phyloP scores from a whole-genome alignment of 2,888 invertebrate species.

The Coelinius sp. region DNA sequence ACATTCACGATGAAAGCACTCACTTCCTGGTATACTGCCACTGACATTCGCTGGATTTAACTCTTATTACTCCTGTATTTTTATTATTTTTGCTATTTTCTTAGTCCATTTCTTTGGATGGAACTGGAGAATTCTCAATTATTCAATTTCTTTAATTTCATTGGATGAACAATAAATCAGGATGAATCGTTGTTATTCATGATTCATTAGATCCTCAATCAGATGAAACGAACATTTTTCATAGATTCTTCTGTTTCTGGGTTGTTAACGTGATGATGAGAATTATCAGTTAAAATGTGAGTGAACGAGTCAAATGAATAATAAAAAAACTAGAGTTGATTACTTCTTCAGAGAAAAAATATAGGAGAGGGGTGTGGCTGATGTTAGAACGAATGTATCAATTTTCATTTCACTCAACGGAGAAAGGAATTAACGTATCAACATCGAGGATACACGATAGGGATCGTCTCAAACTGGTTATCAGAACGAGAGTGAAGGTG shows the following conservation, averaged over 20 bases:
- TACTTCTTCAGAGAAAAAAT: neutral
- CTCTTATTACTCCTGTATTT: neutral
- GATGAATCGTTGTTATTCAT: no score
- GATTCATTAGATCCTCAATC: no score
- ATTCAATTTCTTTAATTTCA: no score
- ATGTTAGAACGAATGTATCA: neutral
- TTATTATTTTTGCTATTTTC: neutral
- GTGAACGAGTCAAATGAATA: no score
- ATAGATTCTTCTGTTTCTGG: no score
- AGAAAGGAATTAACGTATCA: neutral
- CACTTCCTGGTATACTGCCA: constrained; percentile 57
- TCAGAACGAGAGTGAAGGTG: neutral
- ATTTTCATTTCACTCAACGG: constrained; percentile 2
- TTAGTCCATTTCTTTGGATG: neutral
- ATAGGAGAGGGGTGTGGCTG: neutral
- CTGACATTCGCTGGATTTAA: constrained; percentile 57
- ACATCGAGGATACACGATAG: neutral
- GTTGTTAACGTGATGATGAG: no score
- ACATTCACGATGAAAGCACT: constrained; percentile 65
- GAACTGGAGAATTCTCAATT: neutral
- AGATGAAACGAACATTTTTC: no score
- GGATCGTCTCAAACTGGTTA: neutral
- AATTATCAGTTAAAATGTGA: no score
- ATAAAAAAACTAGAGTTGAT: no score
- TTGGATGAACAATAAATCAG: no score